These are phyloP conservation scores for Tenthredo scrophulariae DNA, from an alignment of 2,888 invertebrate genomes.

Conservation along the genomic window DNA sequence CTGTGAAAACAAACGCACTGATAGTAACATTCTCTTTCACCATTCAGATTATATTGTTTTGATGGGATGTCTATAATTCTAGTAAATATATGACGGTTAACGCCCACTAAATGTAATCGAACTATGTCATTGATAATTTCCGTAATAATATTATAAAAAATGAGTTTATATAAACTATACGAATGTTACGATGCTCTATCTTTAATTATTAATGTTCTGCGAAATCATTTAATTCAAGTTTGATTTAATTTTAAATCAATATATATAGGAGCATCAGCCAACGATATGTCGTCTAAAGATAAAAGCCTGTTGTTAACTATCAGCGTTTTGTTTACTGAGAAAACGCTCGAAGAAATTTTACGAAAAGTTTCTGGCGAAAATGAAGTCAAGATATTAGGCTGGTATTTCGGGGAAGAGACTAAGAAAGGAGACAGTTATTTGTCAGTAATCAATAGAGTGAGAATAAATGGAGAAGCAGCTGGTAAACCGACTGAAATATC, in stretches of 20 bases:
- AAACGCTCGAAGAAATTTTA: conserved; percentile 77
- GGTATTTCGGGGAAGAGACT: conserved; percentile 77
- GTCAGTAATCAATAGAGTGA: conserved; percentile 83
- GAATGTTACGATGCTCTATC: not conserved
- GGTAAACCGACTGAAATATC: conserved; percentile 77
- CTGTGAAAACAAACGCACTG: not conserved
- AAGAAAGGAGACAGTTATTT: conserved; percentile 86
- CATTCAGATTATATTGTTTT: not conserved
- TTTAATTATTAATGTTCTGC: not conserved
- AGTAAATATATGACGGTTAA: not conserved
- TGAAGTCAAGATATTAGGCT: conserved; percentile 74
- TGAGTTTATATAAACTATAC: not conserved
- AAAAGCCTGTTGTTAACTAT: conserved; percentile 60
- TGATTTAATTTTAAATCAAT: no score
- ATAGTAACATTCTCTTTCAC: not conserved
- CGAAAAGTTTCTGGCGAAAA: conserved; percentile 70
- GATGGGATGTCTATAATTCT: not conserved
- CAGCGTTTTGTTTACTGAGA: conserved; percentile 75
- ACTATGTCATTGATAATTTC: not conserved
- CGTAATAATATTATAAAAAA: not conserved
- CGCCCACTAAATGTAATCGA: not conserved
- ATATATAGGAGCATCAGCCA: no score
- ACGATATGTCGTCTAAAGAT: conserved; percentile 55
- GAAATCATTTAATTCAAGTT: not conserved
- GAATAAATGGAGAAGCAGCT: conserved; percentile 78